Evolutionary conservation across 2,113 vertebrate species (phyloP), one percentile per base, ranked within the genome.

Genomic region (Cervus canadensis): DNA sequence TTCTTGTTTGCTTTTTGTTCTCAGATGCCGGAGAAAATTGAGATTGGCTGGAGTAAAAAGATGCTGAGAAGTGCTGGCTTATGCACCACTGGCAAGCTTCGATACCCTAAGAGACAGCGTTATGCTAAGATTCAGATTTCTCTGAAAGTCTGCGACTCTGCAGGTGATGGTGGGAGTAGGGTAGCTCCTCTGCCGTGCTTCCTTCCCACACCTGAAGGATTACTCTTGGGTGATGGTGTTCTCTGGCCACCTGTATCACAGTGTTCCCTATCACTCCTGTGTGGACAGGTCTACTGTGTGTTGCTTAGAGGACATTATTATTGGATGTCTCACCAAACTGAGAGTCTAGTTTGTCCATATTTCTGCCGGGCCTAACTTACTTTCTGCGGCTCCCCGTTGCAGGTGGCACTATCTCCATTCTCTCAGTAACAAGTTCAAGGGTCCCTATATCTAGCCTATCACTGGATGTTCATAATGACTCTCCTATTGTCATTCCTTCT

Each of bases 31-130:
- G 86, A 97, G 10, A 95, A 99, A 82, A 99, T 99, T 98, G 98
- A 96, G 0, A 99, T 99, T 33, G 98, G n/a, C 43, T 99, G 99
- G 99, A 99, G 99, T 98, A 99, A 99, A 96, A 99, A 99, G 97
- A 99, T 99, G 99, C 98, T 99, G 2, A 99, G 99, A 97, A 99
- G 99, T 2, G 99, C 99, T 0, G 99, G 99, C 21, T 99, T 99
- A 74, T 99, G 99, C 85, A 84, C 99, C 26, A 99, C 99, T 0
- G 99, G 99, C 1, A 98, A 99, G 98, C 98, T 97, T 67, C 93
- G 74, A 21, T 67, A 90, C 1, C 97, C 92, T 0, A 98, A 91
- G 91, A 98, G 2, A 93, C 90, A 91, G 52, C 99, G 99, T 26
- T 99, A 99, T 0, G 99, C 99, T 57, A 99, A 99, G 62, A 99